A percentile compares a stretch with the other conserved stretches of the same genome.
phyloP scores from a whole-genome alignment of 2,888 invertebrate species.

The Charanyca ferruginea region DNA sequence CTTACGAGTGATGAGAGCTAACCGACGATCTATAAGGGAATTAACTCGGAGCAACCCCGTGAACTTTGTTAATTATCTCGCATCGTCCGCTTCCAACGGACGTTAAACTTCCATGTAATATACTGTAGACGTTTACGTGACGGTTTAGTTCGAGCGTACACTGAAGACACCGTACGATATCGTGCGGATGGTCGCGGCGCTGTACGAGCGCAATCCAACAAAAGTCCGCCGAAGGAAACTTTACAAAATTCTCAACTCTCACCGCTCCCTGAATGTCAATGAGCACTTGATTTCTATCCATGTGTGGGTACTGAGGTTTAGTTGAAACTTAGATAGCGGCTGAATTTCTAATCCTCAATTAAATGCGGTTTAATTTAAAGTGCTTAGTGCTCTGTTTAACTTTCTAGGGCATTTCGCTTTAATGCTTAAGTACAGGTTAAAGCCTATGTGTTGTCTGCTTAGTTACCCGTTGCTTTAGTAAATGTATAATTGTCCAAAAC shows the following conservation, averaged over 20 bases:
- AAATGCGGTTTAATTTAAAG: constrained; percentile 44
- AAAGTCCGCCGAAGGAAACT: constrained; percentile 51
- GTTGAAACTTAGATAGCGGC: constrained; percentile 44
- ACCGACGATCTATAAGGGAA: constrained; percentile 70
- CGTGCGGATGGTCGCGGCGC: not conserved
- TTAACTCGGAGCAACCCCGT: constrained; percentile 67
- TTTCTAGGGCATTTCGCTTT: constrained; percentile 9
- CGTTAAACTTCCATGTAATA: constrained; percentile 63
- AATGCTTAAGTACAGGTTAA: not conserved
- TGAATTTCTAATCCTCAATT: constrained; percentile 48
- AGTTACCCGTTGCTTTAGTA: not conserved
- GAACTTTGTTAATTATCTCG: constrained; percentile 81
- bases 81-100: constrained; percentile 62
- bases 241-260: constrained; percentile 49
- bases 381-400: constrained; percentile 11
- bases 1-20: constrained; percentile 51
- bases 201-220: constrained; percentile 6
- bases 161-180: constrained; percentile 30
- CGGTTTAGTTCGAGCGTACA: constrained; percentile 53
- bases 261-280: constrained; percentile 56
- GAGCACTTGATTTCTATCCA: constrained; percentile 56
- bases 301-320: constrained; percentile 42
- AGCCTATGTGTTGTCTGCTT: not conserved
- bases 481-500: no score
- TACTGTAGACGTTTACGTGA: constrained; percentile 63